Conservation (phyloP, 2,888 invertebrate species). For the Anorthoa munda region DNA sequence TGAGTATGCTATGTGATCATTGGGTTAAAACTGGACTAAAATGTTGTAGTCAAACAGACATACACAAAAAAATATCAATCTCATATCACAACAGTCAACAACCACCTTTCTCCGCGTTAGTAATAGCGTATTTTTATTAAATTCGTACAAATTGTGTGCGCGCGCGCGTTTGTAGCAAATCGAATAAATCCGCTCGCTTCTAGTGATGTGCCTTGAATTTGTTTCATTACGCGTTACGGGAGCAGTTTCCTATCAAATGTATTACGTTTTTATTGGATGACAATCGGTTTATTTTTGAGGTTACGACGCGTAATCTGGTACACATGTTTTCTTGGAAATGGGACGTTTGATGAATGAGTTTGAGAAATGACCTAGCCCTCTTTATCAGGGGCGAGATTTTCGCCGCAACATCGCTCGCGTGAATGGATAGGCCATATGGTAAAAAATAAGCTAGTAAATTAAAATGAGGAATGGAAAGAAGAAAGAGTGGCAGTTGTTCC, state of each 20-base stretch:
- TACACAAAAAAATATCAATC: neutral
- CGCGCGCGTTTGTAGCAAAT: slow-evolving; percentile 58
- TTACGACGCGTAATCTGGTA: slow-evolving; percentile 7
- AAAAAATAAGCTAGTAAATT: neutral
- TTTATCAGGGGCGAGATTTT: neutral
- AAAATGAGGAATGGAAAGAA: too few relatives aligned
- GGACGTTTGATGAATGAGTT: neutral
- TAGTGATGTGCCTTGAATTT: slow-evolving; percentile 57
- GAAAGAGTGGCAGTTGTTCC: too few relatives aligned
- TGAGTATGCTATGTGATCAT: too few relatives aligned
- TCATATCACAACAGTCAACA: slow-evolving; percentile 8
- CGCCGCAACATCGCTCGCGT: neutral
- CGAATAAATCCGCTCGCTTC: slow-evolving; percentile 56
- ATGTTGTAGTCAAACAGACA: too few relatives aligned
- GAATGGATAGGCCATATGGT: neutral
- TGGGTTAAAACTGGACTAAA: too few relatives aligned
- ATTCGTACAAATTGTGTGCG: slow-evolving; percentile 60
- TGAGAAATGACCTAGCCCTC: too few relatives aligned
- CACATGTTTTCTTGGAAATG: slow-evolving; percentile 6
- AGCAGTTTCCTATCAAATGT: slow-evolving; percentile 50
- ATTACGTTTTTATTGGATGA: slow-evolving; percentile 58
- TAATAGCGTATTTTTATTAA: slow-evolving; percentile 64
- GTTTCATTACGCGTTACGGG: slow-evolving; percentile 55
- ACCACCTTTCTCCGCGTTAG: slow-evolving; percentile 28
- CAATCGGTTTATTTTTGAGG: slow-evolving; percentile 42